A percentile compares a stretch with the other conserved stretches of the same genome.
These are phyloP conservation scores for Drosophila siamana DNA, from an alignment of 2,888 invertebrate genomes.

Conservation along the genomic window DNA sequence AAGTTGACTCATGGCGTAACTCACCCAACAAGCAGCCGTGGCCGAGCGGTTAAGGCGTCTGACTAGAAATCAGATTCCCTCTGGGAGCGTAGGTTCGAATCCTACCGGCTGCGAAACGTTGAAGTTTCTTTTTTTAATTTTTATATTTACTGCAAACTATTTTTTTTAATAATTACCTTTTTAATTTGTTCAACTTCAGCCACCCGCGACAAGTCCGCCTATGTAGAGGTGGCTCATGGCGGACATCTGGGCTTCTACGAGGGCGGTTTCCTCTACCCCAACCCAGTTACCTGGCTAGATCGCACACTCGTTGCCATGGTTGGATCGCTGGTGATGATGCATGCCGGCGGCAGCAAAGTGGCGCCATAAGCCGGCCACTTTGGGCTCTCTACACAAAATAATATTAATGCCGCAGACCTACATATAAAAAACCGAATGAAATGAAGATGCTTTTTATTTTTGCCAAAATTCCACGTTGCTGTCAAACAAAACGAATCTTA, in stretches of 20 bases:
- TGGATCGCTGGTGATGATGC: conserved; percentile 88
- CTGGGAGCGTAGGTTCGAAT: conserved; percentile 86
- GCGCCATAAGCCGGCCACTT: conserved; percentile 33
- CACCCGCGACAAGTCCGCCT: conserved; percentile 89
- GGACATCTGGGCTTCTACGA: conserved; percentile 98
- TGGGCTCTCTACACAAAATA: neutral
- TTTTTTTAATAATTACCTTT: conserved; percentile 8
- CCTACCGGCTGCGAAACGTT: conserved; percentile 83
- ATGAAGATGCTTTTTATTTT: conserved; percentile 44
- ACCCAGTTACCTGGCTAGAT: conserved; percentile 97
- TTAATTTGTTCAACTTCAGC: conserved; percentile 85
- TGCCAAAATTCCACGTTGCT: conserved; percentile 68
- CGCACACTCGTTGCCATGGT: conserved; percentile 93
- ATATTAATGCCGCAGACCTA: conserved; percentile 37
- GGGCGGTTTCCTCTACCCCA: conserved; percentile 94
- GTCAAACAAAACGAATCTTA: conserved; percentile 51
- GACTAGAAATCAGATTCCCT: conserved; percentile 86
- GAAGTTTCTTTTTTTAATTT: conserved; percentile 21
- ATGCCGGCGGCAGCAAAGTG: conserved; percentile 74
- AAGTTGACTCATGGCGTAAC: conserved; percentile 13
- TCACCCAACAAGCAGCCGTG: conserved; percentile 82
- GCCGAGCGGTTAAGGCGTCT: conserved; percentile 86
- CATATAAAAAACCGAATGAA: neutral
- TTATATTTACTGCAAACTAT: neutral
- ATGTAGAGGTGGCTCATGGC: conserved; percentile 94